Evolutionary conservation across 2,113 vertebrate species (phyloP).

Genomic region (Bostrychus sinensis): DNA sequence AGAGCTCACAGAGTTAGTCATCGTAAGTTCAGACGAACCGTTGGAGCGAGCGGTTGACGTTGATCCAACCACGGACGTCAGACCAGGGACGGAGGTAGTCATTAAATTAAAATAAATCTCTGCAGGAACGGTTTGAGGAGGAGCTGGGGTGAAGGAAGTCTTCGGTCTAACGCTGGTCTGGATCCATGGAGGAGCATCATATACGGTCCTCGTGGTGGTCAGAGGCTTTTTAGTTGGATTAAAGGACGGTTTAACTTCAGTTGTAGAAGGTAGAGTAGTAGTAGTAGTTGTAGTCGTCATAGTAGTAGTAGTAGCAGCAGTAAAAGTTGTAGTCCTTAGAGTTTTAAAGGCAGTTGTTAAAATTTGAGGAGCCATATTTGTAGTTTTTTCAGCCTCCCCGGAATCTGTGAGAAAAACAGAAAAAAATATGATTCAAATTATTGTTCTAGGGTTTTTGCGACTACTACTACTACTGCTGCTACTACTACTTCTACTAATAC

Average conservation of each 20-base stretch:
- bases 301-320: background rate
- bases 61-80: background rate
- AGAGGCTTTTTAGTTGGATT: background rate
- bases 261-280: background rate
- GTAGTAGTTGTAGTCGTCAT: background rate
- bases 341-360: background rate
- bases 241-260: background rate
- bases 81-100: background rate
- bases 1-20: background rate
- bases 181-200: background rate
- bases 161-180: background rate
- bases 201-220: background rate
- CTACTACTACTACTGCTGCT: too few relatives aligned
- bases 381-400: background rate
- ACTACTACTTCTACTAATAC: too few relatives aligned
- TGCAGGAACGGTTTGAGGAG: background rate
- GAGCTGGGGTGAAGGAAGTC: background rate
- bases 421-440: background rate
- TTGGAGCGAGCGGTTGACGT: background rate
- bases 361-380: background rate
- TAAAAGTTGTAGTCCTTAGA: background rate
- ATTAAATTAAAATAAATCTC: background rate
- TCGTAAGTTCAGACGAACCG: background rate
- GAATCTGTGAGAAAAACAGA: conserved; percentile 28
- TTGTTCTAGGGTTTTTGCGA: too few relatives aligned